phyloP scores from a whole-genome alignment of 1,140 invertebrate species.

The Zaprionus africanus region DNA sequence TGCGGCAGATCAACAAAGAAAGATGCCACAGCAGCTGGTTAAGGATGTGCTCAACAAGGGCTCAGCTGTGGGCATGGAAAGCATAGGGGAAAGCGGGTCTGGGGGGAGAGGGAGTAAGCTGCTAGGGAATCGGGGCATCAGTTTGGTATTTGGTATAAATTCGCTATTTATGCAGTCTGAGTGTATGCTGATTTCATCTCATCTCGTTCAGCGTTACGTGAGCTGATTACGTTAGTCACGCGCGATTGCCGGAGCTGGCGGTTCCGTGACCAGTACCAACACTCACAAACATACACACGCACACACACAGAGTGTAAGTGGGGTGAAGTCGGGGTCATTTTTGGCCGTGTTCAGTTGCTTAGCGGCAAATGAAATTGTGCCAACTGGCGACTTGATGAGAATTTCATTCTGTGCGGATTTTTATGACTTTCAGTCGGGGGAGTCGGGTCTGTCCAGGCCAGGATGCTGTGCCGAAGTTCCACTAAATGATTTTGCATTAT shows the following conservation, averaged over 20 bases:
- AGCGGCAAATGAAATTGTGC: constrained; percentile 76
- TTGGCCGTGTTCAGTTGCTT: constrained; percentile 67
- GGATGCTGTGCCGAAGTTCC: constrained; percentile 39
- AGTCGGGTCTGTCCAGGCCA: constrained; percentile 1
- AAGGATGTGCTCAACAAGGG: constrained; percentile 34
- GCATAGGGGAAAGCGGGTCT: background rate
- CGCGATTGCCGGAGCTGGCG: constrained; percentile 46
- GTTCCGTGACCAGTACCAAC: constrained; percentile 38
- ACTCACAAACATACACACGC: constrained; percentile 7
- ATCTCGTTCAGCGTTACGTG: constrained; percentile 78
- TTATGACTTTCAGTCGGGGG: constrained; percentile 66
- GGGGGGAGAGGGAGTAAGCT: background rate
- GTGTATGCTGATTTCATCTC: constrained; percentile 81
- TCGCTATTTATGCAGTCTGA: constrained; percentile 77
- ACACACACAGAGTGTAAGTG: constrained; percentile 4
- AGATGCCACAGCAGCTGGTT: background rate
- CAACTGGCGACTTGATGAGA: constrained; percentile 79
- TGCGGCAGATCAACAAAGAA: constrained; percentile 58
- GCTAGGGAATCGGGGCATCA: constrained; percentile 28
- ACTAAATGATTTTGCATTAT: constrained; percentile 84
- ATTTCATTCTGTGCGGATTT: constrained; percentile 76
- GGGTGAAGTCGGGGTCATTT: constrained; percentile 34
- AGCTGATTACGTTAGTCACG: constrained; percentile 82
- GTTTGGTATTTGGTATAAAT: constrained; percentile 64
- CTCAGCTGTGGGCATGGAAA: constrained; percentile 19